Conservation (phyloP, 2,888 invertebrate genomes). For the Cryptosula pallasiana region DNA sequence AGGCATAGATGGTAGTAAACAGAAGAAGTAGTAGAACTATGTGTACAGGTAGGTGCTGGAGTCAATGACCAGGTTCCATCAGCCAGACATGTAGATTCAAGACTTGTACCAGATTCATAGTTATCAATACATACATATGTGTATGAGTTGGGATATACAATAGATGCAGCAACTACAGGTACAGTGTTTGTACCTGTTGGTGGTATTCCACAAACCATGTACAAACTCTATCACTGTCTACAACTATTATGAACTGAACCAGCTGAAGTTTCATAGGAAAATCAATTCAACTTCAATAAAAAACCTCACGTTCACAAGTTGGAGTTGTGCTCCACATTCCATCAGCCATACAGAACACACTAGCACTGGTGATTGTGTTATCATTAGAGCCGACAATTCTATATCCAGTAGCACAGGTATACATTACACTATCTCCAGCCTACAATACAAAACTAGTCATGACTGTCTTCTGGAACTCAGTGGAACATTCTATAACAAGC, state of each 20-base stretch:
- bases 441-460: no score
- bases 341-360: background rate
- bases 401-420: background rate
- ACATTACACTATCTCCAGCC: background rate
- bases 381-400: background rate
- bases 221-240: no score
- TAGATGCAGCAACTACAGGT: background rate
- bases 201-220: background rate
- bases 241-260: no score
- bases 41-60: background rate
- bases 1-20: no score
- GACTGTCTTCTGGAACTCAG: no score
- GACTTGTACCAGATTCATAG: background rate
- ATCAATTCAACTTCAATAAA: no score
- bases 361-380: background rate
- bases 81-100: background rate
- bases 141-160: background rate
- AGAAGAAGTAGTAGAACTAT: no score
- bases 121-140: background rate
- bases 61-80: background rate
- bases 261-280: no score
- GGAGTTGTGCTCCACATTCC: background rate
- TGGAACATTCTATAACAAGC: no score
- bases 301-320: background rate
- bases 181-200: background rate